Base-by-base conservation (phyloP, 2,888 invertebrate genomes). In the Hypolimnas misippus region DNA sequence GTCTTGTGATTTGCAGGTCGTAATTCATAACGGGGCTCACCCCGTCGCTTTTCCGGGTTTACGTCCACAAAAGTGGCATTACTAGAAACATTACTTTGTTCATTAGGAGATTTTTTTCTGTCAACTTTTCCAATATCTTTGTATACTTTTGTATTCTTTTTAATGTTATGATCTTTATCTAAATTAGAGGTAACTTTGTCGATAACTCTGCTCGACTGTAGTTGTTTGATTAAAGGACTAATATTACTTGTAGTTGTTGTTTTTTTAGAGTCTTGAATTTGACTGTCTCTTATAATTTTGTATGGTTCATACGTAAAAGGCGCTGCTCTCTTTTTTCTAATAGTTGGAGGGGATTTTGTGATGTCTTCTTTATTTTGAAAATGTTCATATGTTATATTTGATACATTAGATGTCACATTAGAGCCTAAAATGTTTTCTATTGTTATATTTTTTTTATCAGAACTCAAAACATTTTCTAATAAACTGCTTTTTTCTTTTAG, bases 231-330 rank as follows among this genome's bases (percentile, higher is more conserved):
- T 3, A 89, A 74, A n/a, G 92, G 92, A 60, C 89, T 88, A 12
- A 88, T 79, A 65, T 89, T 89, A 64, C 83, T 79, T 3, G 79
- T 77, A 8, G 86, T 83, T 6, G 86, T 84, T 29, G 87, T 86
- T 78, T 90, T 91, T 62, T 88, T 91, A 1, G 86, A 83, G 59
- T 89, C 91, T 63, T 79, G 82, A 31, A 79, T 68, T 76, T 86
- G 87, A 21, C 80, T 80, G 52, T 91, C 90, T 72, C 81, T 83
- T 52, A 92, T 88, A 31, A 92, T 89, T 81, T 92, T 92, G 62
- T 92, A 92, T 0, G 92, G 92, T 73, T 92, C 92, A 67, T 92
- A 92, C 5, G 86, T 73, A 78, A 92, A 92, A 1, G 85, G 77
- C 5, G 83, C 68, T 14, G 84, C 80, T 68, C 92, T 75, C 72